phyloP scores from a whole-genome alignment of 2,888 invertebrate species.

The Muscina levida region DNA sequence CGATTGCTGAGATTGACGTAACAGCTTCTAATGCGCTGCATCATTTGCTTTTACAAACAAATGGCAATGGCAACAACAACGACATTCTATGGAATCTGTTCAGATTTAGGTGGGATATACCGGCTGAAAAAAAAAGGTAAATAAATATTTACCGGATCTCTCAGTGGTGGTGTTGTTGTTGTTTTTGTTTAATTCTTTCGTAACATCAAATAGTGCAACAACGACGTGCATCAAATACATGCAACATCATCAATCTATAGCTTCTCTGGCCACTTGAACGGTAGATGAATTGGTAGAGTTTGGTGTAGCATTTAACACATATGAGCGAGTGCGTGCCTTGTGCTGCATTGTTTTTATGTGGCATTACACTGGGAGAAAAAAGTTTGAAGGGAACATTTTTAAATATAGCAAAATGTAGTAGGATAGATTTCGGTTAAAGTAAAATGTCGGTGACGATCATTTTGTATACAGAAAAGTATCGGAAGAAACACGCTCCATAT shows the following conservation, averaged over 20 bases:
- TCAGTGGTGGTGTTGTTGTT: background rate
- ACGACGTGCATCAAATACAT: slow-evolving; percentile 8
- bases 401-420: no score
- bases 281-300: slow-evolving; percentile 35
- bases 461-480: no score
- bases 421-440: no score
- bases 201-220: slow-evolving; percentile 46
- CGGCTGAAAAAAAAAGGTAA: slow-evolving; percentile 51
- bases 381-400: no score
- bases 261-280: background rate
- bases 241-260: slow-evolving; percentile 37
- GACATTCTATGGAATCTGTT: slow-evolving; percentile 3
- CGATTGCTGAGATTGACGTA: slow-evolving; percentile 33
- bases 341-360: no score
- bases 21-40: slow-evolving; percentile 34
- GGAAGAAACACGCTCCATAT: no score
- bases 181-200: slow-evolving; percentile 34
- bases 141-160: slow-evolving; percentile 25
- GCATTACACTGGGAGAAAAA: no score
- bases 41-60: slow-evolving; percentile 40
- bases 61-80: background rate
- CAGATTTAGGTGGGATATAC: slow-evolving; percentile 9
- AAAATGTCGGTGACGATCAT: no score
- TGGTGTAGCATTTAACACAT: slow-evolving; percentile 34
- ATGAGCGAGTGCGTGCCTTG: background rate